Evolutionary conservation across 35 echinoderm and acorn worm genomes (phyloP).

Genomic region (Chiridota heheva): DNA sequence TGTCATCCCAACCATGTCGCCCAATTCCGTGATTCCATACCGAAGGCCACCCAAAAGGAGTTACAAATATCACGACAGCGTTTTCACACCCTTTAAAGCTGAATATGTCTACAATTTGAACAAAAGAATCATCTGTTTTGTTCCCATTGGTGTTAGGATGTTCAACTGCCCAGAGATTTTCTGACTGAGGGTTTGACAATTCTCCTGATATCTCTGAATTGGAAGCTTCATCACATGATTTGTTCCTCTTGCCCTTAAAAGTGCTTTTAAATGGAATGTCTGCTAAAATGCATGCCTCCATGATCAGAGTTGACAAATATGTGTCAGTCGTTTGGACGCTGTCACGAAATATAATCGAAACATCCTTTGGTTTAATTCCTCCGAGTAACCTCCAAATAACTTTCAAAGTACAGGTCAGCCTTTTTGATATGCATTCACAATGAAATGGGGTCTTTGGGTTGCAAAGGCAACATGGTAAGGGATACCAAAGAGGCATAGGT

Average conservation of each 20-base stretch:
- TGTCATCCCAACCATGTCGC: constrained; percentile 70
- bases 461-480: constrained; percentile 36
- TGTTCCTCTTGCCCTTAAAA: no score
- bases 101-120: constrained; percentile 65
- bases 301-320: constrained; percentile 21
- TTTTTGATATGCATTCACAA: constrained; percentile 17
- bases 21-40: constrained; percentile 51
- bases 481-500: constrained; percentile 53
- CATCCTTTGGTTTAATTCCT: constrained; percentile 19
- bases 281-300: constrained; percentile 17
- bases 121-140: not conserved
- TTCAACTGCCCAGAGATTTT: no score
- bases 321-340: constrained; percentile 30
- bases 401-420: constrained; percentile 24
- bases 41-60: constrained; percentile 42
- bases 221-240: no score
- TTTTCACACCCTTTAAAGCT: constrained; percentile 73
- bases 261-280: constrained; percentile 24
- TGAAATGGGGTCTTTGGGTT: constrained; percentile 10
- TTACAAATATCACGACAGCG: constrained; percentile 61
- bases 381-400: constrained; percentile 24
- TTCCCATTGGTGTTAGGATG: no score
- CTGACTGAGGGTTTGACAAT: no score
- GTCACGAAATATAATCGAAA: constrained; percentile 52
- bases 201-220: no score